Base-by-base conservation (phyloP, 2,113 vertebrate genomes). In the Stigmatopora argus region DNA sequence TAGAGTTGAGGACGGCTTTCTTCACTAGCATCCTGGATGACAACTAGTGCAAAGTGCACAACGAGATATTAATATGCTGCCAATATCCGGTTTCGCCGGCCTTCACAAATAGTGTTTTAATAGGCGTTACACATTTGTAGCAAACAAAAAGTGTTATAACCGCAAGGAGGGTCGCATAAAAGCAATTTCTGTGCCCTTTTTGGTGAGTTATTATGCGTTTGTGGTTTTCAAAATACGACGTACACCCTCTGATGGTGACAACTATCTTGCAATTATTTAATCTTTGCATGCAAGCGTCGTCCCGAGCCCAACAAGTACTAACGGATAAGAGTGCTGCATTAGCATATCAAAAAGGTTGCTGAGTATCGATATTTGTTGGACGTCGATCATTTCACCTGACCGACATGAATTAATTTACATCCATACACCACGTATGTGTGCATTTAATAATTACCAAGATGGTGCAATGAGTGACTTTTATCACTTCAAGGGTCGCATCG, bases 1-100 rank as follows among this genome's bases (percentile, higher is more conserved):
- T 88, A 38, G 93, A 95, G 75, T 88, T 85, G 66, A 98, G 74
- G 35, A 96, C 88, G 15, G 96, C 90, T 89, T 91, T 91, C 72
- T 92, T 88, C 69, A 93, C 83, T 10, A 69, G 80, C 78, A 90
- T 87, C 15, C 23, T 74, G 13, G 23, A 38, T 13, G 52, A 35
- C 4, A n/a, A 44, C 14, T 17, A 15, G 10, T 23, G 2, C 17
- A 38, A 2, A 45, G 7, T 44, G 45, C 13, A 58, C 21, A 21
- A 17, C 53, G 18, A 83, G 77, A 80, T 0, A 0, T 0, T 13
- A 56, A 49, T 18, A 49, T 58, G 31, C 8, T 0, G 1, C 1
- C 4, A 10, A 34, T 66, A 72, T 85, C 85, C 66, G 76, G 0
- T 26, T 70, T 71, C 44, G 78, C 8, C 70, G 14, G 57, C 55